Conservation (phyloP, 2,888 invertebrate genomes). For the Nemotelus pantherinus region DNA sequence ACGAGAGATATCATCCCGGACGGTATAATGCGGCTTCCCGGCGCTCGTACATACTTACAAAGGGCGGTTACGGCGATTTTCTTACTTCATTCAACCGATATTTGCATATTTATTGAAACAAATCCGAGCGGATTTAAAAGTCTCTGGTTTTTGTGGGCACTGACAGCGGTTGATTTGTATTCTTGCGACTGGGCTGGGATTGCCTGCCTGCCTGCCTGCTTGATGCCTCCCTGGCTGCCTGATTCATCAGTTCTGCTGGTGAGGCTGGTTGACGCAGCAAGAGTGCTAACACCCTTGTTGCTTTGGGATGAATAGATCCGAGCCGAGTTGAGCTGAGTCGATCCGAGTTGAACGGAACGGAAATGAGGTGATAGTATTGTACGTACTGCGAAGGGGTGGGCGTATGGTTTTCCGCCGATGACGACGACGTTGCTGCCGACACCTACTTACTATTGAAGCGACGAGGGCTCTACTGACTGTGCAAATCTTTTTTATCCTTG, state of each 20-base stretch:
- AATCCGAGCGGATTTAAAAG: constrained; percentile 62
- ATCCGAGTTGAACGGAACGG: neutral
- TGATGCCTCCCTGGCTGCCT: neutral
- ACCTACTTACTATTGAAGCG: constrained; percentile 14
- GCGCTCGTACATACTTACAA: neutral
- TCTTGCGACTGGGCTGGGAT: constrained; percentile 25
- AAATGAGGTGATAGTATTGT: neutral
- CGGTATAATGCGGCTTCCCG: neutral
- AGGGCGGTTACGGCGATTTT: constrained; percentile 31
- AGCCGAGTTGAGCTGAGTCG: neutral
- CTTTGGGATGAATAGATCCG: constrained; percentile 20
- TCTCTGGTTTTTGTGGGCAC: constrained; percentile 52
- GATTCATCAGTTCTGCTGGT: neutral
- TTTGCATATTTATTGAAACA: constrained; percentile 65
- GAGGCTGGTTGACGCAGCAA: too few relatives aligned
- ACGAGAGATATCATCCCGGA: constrained; percentile 15
- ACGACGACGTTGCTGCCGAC: constrained; percentile 14
- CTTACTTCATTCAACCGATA: constrained; percentile 51
- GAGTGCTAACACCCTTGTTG: neutral
- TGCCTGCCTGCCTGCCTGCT: constrained; percentile 3
- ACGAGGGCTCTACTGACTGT: constrained; percentile 23
- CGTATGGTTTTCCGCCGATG: constrained; percentile 21
- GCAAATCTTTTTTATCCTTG: constrained; percentile 40
- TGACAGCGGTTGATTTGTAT: constrained; percentile 43
- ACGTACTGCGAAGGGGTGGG: neutral